Evolutionary conservation across 2,888 invertebrate genomes (phyloP).

Genomic region (Entomobrya proxima): DNA sequence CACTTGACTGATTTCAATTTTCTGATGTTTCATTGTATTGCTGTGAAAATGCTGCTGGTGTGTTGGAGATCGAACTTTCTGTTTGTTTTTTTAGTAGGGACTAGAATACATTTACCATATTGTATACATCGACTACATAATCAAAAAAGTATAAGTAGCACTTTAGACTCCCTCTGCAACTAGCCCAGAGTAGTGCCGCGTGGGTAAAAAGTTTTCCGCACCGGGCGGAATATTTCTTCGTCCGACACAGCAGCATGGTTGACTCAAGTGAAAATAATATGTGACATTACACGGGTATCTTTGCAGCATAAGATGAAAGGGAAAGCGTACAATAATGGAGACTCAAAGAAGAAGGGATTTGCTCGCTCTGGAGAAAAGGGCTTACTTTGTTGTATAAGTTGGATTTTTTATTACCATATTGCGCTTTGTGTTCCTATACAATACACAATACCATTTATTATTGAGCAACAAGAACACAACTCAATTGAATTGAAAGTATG

Average conservation of each 20-base stretch:
- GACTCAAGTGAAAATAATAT: slow-evolving; percentile 48
- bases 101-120: background rate
- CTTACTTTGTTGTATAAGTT: background rate
- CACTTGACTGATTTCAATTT: slow-evolving; percentile 53
- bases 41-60: background rate
- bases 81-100: slow-evolving; percentile 1
- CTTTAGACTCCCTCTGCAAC: background rate
- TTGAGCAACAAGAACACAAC: no score
- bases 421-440: no score
- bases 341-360: slow-evolving; percentile 39
- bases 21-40: slow-evolving; percentile 50
- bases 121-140: background rate
- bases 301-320: slow-evolving; percentile 24
- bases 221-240: slow-evolving; percentile 19
- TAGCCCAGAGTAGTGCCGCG: background rate
- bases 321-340: background rate
- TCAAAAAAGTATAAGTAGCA: background rate
- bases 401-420: no score
- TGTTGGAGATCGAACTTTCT: background rate
- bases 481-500: no score
- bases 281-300: slow-evolving; percentile 32
- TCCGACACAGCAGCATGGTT: slow-evolving; percentile 1
- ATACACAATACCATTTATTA: no score
- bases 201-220: background rate
- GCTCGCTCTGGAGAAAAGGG: background rate